Evolutionary conservation across 2,888 invertebrate genomes (phyloP), one percentile per base, ranked within the genome.

Genomic region (Sisyra terminalis): DNA sequence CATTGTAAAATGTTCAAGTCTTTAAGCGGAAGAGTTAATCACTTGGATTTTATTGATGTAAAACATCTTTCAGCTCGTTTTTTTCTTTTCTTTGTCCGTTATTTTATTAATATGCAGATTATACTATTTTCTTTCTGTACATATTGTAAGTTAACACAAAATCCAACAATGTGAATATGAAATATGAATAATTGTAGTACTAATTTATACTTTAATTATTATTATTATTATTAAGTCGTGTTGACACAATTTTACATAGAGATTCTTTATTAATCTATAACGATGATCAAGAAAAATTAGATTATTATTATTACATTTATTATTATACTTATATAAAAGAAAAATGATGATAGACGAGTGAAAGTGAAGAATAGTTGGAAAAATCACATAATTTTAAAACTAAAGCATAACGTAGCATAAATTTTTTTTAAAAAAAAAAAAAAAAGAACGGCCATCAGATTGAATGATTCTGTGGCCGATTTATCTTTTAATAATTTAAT

Each of bases 91-190:
- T n/a, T n/a, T n/a, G n/a, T n/a, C n/a, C n/a, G n/a, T n/a, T n/a
- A n/a, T n/a, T n/a, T n/a, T n/a, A n/a, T n/a, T n/a, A n/a, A n/a
- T n/a, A n/a, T n/a, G n/a, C n/a, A n/a, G n/a, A n/a, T n/a, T n/a
- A n/a, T n/a, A n/a, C n/a, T n/a, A 5, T 24, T 24, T 24, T 67
- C 66, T 66, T 67, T 66, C 66, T 67, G 67, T 67, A 67, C 59
- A 67, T 67, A 67, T 58, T 64, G 64, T 65, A 66, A 64, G 62
- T 64, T 62, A 62, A 56, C 47, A 47, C 44, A 47, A 57, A 56
- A 60, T 59, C 52, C 56, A 59, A 29, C 38, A 43, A 34, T 38
- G 57, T 60, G 59, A 61, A 63, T 64, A 62, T 61, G 54, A 58
- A 51, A 57, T 59, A 59, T 24, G 3, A 24, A 24, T 24, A 24